Evolutionary conservation across 2,888 invertebrate species (phyloP).

Genomic region (Cataglyphis cursor): DNA sequence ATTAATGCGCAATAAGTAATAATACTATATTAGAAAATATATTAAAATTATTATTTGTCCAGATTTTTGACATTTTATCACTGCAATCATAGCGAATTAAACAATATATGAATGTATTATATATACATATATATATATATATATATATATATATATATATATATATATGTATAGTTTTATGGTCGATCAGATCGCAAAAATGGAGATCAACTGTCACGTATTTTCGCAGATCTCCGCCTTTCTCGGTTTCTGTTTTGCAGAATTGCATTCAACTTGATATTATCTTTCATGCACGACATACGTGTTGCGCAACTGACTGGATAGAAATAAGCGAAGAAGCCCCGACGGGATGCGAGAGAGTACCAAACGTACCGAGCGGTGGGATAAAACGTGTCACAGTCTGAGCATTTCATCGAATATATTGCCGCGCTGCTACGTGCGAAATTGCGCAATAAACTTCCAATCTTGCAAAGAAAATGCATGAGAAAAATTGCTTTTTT

Average conservation of each 20-base stretch:
- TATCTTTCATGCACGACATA: slow-evolving; percentile 56
- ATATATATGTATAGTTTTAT: not conserved
- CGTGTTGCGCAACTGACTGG: slow-evolving; percentile 56
- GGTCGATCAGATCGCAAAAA: not conserved
- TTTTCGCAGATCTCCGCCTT: not conserved
- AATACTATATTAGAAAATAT: not conserved
- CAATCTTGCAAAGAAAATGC: slow-evolving; percentile 55
- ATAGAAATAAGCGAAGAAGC: slow-evolving; percentile 67
- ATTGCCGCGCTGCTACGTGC: slow-evolving; percentile 55
- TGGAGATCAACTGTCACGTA: not conserved
- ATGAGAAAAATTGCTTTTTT: slow-evolving; percentile 43
- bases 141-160: too few species aligned
- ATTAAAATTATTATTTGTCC: not conserved
- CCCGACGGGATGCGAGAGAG: slow-evolving; percentile 56
- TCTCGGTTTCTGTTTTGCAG: not conserved
- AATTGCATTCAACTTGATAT: slow-evolving; percentile 26
- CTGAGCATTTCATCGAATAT: slow-evolving; percentile 63
- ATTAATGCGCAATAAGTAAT: not conserved
- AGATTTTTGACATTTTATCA: not conserved
- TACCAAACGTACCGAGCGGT: slow-evolving; percentile 60
- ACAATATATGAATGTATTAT: not conserved
- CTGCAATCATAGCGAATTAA: not conserved
- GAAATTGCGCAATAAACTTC: slow-evolving; percentile 70
- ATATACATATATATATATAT: too few species aligned
- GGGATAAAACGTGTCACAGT: slow-evolving; percentile 69